These are phyloP conservation scores for Botia almorhae DNA, from an alignment of 2,797 vertebrate genomes.

Conservation along the genomic window DNA sequence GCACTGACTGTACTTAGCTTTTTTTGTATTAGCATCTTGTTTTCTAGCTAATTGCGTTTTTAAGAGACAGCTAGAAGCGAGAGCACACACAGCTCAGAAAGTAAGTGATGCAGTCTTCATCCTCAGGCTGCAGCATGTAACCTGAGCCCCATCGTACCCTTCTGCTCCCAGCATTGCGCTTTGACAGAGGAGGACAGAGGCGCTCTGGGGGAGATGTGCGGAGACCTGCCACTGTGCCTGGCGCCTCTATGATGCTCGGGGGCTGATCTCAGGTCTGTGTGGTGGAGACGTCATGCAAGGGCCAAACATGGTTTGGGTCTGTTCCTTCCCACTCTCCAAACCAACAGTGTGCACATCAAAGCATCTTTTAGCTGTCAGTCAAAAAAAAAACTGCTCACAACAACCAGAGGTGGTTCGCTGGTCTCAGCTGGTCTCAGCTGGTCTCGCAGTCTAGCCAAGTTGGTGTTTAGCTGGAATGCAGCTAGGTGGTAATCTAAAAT, in stretches of 20 bases:
- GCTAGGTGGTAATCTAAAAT: too few relatives aligned
- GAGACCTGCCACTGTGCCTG: constrained; percentile 54
- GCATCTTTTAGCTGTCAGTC: background rate
- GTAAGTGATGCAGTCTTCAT: constrained; percentile 17
- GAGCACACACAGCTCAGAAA: background rate
- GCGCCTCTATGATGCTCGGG: constrained; percentile 48
- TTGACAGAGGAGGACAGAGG: constrained; percentile 15
- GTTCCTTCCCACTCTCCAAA: constrained; percentile 34
- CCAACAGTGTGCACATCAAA: constrained; percentile 46
- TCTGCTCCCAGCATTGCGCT: constrained; percentile 55
- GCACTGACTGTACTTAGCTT: too few relatives aligned
- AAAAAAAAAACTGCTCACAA: too few relatives aligned
- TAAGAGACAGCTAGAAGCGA: too few relatives aligned
- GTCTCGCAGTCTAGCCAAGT: too few relatives aligned
- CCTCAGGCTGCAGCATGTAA: constrained; percentile 49
- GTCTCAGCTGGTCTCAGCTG: too few relatives aligned
- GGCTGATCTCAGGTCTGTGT: constrained; percentile 32
- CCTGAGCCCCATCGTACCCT: constrained; percentile 52
- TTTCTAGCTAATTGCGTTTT: too few relatives aligned
- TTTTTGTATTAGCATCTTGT: too few relatives aligned
- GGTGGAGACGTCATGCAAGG: background rate
- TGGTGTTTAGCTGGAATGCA: too few relatives aligned
- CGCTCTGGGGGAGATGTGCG: constrained; percentile 43
- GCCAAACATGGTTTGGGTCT: constrained; percentile 44
- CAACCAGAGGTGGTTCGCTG: too few relatives aligned